Evolutionary conservation across 2,113 vertebrate genomes (phyloP).

Genomic region (Connochaetes taurinus): DNA sequence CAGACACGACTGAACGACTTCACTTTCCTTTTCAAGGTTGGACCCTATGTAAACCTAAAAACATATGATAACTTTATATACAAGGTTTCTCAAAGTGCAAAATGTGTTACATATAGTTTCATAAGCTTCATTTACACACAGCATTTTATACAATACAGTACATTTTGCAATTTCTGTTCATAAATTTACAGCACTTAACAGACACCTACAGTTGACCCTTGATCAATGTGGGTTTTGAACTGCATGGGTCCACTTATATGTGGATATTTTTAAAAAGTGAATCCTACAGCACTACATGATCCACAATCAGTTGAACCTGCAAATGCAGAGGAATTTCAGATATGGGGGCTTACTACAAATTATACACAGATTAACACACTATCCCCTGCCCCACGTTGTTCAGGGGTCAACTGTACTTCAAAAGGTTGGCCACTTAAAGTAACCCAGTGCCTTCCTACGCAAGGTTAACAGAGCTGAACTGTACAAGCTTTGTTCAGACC

Average conservation of each 20-base stretch:
- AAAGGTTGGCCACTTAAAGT: constrained; percentile 4
- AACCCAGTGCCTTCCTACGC: neutral
- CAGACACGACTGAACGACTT: too few relatives aligned
- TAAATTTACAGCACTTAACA: constrained; percentile 41
- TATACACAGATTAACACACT: neutral
- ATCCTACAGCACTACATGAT: neutral
- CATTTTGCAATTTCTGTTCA: constrained; percentile 33
- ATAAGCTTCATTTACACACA: constrained; percentile 47
- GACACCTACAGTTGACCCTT: neutral
- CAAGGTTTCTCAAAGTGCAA: constrained; percentile 63
- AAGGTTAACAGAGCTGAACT: constrained; percentile 36
- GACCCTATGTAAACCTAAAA: constrained; percentile 50
- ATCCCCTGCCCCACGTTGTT: neutral
- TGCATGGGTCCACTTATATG: neutral
- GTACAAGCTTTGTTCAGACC: constrained; percentile 48
- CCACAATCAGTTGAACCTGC: neutral
- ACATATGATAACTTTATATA: constrained; percentile 25
- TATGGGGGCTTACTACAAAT: neutral
- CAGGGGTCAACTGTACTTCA: neutral
- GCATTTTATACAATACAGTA: constrained; percentile 43
- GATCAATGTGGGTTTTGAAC: neutral
- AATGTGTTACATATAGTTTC: constrained; percentile 50
- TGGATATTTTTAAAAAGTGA: neutral
- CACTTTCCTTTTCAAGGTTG: neutral
- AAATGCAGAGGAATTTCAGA: neutral